Evolutionary conservation across 2,113 vertebrate genomes (phyloP), one percentile per base, ranked within the genome.

Genomic region (Camelus dromedarius): DNA sequence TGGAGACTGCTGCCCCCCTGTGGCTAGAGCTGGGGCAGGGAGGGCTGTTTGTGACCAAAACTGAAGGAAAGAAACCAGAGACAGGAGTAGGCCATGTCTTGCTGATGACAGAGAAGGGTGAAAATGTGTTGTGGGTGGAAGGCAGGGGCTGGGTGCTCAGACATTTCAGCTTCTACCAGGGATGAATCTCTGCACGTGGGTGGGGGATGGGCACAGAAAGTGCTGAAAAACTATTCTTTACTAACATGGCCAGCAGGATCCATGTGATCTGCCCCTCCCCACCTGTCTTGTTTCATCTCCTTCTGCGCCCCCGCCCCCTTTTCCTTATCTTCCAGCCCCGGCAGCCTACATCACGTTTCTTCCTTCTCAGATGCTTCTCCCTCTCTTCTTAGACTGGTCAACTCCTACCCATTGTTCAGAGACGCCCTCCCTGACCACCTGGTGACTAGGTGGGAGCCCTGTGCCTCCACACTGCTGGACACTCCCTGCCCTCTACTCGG

Each of bases 271-370:
- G n/a, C n/a, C 15, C 7, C 38, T 4, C 77, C 35, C 4, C 38
- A 3, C 22, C 52, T 7, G 6, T 8, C 32, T 20, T 8, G 13
- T 28, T 62, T 32, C 81, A 16, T 60, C 80, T 28, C 20, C 77
- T 72, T n/a, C 48, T 26, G 4, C 1, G 20, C 13, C 5, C 5
- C 38, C 69, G 3, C 22, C 38, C 38, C 38, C 38, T 73, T 38
- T 19, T 10, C 52, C 15, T 50, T 6, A 9, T 8, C 7, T 3
- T 1, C 48, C 42, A 60, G 72, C 22, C 18, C 42, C 2, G 10
- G 22, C 0, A 1, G 2, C 28, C 48, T 46, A n/a, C 11, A 32
- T 48, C 80, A 54, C 4, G 19, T 3, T 24, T 8, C 30, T 42
- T 24, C 54, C 62, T 58, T 19, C 56, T 62, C 46, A 42, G 66